These are phyloP conservation scores for Bagarius yarrelli DNA, from an alignment of 2,113 vertebrate genomes.

Conservation along the genomic window DNA sequence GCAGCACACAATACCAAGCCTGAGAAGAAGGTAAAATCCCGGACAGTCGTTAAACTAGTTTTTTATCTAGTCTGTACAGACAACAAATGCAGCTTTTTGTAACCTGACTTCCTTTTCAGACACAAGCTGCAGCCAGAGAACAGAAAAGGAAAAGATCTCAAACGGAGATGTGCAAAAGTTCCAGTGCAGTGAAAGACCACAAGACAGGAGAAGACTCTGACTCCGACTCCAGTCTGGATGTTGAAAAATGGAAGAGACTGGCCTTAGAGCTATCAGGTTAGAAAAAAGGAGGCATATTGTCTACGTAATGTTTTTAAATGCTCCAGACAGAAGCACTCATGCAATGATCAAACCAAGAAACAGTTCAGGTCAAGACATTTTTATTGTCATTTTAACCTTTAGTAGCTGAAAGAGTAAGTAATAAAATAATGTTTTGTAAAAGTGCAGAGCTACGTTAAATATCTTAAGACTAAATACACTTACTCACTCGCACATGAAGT, in stretches of 20 bases:
- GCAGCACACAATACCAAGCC: background rate
- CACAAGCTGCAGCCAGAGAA: conserved; percentile 50
- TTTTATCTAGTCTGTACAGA: background rate
- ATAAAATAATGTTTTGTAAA: too few relatives aligned
- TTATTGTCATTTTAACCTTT: too few relatives aligned
- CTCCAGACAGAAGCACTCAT: too few relatives aligned
- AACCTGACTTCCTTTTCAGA: background rate
- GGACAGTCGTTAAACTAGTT: background rate
- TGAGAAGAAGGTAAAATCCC: conserved; percentile 9
- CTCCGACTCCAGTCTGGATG: conserved; percentile 74
- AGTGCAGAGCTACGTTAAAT: too few relatives aligned
- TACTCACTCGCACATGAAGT: too few relatives aligned
- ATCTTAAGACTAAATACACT: too few relatives aligned
- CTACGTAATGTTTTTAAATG: background rate
- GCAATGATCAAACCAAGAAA: too few relatives aligned
- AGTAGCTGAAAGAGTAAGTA: too few relatives aligned
- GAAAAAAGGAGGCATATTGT: background rate
- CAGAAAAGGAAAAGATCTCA: conserved; percentile 41
- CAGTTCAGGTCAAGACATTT: too few relatives aligned
- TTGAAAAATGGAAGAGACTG: conserved; percentile 72
- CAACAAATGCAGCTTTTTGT: background rate
- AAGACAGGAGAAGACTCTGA: conserved; percentile 60
- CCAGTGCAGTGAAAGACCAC: background rate
- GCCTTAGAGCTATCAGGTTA: conserved; percentile 64
- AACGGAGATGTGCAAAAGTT: conserved; percentile 47